phyloP scores from a whole-genome alignment of 2,888 invertebrate genomes.

The Molorchus minor region DNA sequence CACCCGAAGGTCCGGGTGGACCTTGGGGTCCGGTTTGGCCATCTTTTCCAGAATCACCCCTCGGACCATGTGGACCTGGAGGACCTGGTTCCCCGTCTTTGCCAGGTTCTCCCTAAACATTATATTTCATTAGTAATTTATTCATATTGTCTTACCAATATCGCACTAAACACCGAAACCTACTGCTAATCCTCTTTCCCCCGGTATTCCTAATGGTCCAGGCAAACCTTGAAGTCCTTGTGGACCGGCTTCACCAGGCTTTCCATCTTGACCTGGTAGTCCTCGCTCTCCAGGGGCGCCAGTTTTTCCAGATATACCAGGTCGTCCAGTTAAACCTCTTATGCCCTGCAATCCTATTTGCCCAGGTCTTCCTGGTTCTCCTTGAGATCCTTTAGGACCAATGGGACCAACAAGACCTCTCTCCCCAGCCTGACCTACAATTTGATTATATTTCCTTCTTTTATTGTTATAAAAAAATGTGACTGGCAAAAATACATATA shows the following conservation, averaged over 20 bases:
- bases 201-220: conserved; percentile 79
- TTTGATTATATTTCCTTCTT: too few species aligned
- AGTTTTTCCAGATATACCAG: conserved; percentile 75
- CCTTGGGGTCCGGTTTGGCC: conserved; percentile 81
- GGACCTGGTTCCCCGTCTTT: conserved; percentile 82
- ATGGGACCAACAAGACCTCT: conserved; percentile 73
- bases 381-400: conserved; percentile 71
- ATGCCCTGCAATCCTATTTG: conserved; percentile 68
- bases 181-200: conserved; percentile 79
- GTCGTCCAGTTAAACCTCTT: conserved; percentile 72
- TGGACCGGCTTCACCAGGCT: conserved; percentile 83
- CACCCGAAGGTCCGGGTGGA: conserved; percentile 75
- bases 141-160: neutral
- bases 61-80: conserved; percentile 78
- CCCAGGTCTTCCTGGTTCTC: conserved; percentile 70
- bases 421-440: conserved; percentile 73
- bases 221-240: conserved; percentile 83
- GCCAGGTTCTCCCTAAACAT: conserved; percentile 76
- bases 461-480: too few species aligned
- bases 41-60: conserved; percentile 82
- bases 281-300: conserved; percentile 79
- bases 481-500: too few species aligned
- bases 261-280: conserved; percentile 84
- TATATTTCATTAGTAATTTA: neutral
- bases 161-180: conserved; percentile 40